Evolutionary conservation across 2,113 vertebrate genomes (phyloP).

Genomic region (Epinephelus cyanopodus): DNA sequence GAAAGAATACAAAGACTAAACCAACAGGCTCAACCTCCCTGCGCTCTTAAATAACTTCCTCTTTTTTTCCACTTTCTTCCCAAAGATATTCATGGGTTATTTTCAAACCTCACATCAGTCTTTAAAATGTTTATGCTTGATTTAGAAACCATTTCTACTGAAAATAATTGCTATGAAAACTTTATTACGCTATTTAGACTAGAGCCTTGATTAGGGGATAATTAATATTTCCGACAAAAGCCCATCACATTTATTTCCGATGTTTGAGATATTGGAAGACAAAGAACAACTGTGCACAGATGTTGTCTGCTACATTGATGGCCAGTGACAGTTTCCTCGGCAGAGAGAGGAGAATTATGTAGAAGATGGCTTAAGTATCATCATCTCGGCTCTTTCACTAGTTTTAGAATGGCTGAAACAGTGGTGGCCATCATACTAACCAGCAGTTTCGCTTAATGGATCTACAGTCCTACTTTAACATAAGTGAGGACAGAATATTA

Average conservation of each 20-base stretch:
- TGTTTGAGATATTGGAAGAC: not conserved
- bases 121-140: not conserved
- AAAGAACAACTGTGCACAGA: not conserved
- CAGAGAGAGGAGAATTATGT: conserved; percentile 1
- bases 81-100: conserved; percentile 4
- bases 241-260: not conserved
- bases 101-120: not conserved
- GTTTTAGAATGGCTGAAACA: not conserved
- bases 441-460: not conserved
- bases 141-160: not conserved
- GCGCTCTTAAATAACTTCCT: conserved; percentile 33
- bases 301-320: not conserved
- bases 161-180: not conserved
- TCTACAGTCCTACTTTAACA: not conserved
- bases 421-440: not conserved
- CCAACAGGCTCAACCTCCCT: not conserved
- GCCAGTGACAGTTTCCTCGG: not conserved
- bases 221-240: not conserved
- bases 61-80: not conserved
- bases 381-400: not conserved
- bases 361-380: not conserved
- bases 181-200: not conserved
- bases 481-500: not conserved
- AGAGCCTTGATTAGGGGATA: not conserved
- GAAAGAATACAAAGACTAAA: conserved; percentile 23